Evolutionary conservation across 2,113 vertebrate species (phyloP).

Genomic region (Chlorodrepanis virens): DNA sequence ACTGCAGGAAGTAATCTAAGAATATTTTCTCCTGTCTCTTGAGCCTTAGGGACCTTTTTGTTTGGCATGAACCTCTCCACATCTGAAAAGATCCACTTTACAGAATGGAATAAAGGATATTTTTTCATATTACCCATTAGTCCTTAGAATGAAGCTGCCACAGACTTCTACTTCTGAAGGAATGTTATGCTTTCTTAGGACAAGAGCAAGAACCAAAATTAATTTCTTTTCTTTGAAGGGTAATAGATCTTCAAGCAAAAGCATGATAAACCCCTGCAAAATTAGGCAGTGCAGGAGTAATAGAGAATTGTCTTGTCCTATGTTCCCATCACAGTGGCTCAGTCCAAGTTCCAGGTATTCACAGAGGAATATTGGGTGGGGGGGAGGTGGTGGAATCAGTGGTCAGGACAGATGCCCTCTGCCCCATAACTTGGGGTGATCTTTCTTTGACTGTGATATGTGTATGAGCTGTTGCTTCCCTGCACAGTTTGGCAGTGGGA

Average conservation of each 20-base stretch:
- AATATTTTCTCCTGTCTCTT: background rate
- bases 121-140: background rate
- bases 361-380: accelerated
- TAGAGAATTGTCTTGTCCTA: background rate
- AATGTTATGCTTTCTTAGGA: background rate
- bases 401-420: too few species aligned
- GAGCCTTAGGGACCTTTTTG: background rate
- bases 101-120: background rate
- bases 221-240: background rate
- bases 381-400: accelerated
- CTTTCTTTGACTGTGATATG: background rate
- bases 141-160: background rate
- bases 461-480: background rate
- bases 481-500: background rate
- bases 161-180: background rate
- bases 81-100: background rate
- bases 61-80: background rate
- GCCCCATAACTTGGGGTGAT: background rate
- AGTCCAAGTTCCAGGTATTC: too few species aligned
- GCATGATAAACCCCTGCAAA: background rate
- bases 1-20: background rate
- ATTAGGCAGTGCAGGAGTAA: background rate
- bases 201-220: background rate
- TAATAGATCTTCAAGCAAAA: background rate
- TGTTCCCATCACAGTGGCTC: background rate